Evolutionary conservation across 2,113 vertebrate species (phyloP), one percentile per base, ranked within the genome.

Genomic region (Phalacrocorax brasilianus): DNA sequence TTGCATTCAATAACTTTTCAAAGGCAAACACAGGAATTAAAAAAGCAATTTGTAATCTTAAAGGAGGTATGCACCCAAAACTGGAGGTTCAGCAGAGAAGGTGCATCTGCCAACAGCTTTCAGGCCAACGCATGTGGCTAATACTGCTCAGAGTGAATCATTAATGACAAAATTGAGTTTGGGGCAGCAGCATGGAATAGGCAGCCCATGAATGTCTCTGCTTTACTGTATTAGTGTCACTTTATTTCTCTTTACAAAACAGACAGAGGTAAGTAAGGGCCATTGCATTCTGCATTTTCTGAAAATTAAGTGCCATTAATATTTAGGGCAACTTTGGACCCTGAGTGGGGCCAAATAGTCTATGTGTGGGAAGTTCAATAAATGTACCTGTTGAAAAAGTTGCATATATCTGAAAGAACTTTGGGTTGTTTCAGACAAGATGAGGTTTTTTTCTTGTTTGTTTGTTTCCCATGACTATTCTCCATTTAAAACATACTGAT

Each of bases 221-320:
- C 61, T 85, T 91, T 85, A 66, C 14, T 33, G 56, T 65, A 38
- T 77, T 55, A 83, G 7, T 2, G 4, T 33, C 17, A 30, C 3
- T 85, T 89, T 62, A 33, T 71, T 91, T 83, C 23, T 86, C 53
- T 73, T 74, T 71, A 35, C 30, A 79, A 76, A 90, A 67, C 9
- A 78, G 30, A 47, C 5, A 61, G 28, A 83, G 19, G 42, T 52
- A 3, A 85, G 12, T n/a, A 89, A 26, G 12, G 11, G 32, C 21
- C 11, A 22, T 42, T 58, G 11, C 42, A 11, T 45, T 26, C n/a
- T n/a, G 62, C 35, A 53, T 91, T 92, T 84, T 90, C 59, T 84
- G 72, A 55, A 76, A 91, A 85, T 73, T 17, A 85, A 74, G 52
- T 75, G 20, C 53, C 44, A 67, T 85, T 83, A 91, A 67, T 45